Base-by-base conservation (phyloP, 2,797 vertebrate genomes). In the Esox lucius region DNA sequence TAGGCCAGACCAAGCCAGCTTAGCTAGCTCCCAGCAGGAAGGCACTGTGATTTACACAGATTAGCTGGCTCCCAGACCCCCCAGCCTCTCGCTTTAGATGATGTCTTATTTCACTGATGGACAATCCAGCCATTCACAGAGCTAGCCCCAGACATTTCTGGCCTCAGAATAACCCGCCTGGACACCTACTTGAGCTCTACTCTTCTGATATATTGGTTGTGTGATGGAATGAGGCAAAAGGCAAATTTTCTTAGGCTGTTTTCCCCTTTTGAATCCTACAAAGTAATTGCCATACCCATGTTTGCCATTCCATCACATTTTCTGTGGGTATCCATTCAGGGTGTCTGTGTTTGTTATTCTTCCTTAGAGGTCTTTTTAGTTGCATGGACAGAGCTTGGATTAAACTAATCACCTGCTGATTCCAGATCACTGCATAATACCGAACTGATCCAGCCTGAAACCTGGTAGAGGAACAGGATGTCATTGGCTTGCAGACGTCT, bases 71-170 rank as follows among this genome's bases (percentile, higher is more conserved):
- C 75, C 69, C 9, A 61, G 70, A 72, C 62, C 87, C 81, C 83
- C 84, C 56, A 64, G 19, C 16, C 59, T 62, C 22, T 17, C 71
- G 51, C 77, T 84, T 76, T 75, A 79, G 72, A 31, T 28, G 81
- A 80, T 85, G 74, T 76, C 68, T 85, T 83, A 87, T 91, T 88
- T 46, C 83, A 77, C 85, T 88, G 88, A 88, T 88, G 84, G 87
- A 74, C 62, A 66, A 2, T 78, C 33, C 9, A 80, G 70, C 59
- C 1, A 48, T 1, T 74, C 72, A 46, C 42, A 46, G 42, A 46
- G 12, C 42, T 2, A 11, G 42, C 42, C 42, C 9, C 42, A 46
- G 12, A 46, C 35, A 8, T 46, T 13, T 42, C 42, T 46, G 9
- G 1, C 42, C 42, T 46, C 42, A 46, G 12, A 46, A 46, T 13